A percentile compares a stretch with the other conserved stretches of the same genome.
These are phyloP conservation scores for Microctenopoma lineatum DNA, from an alignment of 2,797 vertebrate species.

Conservation along the genomic window DNA sequence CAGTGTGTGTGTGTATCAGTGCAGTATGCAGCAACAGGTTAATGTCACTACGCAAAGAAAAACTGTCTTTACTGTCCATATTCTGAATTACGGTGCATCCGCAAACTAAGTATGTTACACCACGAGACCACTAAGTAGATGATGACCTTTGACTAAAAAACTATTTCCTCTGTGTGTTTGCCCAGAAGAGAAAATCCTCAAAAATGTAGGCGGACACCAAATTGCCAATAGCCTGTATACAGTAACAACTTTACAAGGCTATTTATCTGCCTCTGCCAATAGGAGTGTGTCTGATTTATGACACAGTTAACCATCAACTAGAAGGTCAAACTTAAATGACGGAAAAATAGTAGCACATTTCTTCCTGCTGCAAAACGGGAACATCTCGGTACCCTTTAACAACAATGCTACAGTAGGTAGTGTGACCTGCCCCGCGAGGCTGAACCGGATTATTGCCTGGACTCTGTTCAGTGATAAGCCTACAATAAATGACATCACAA, in stretches of 20 bases:
- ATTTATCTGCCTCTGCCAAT: conserved; percentile 33
- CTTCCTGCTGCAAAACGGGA: conserved; percentile 19
- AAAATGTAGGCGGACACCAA: conserved; percentile 35
- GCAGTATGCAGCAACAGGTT: conserved; percentile 2
- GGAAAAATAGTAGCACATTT: not conserved
- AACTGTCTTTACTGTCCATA: not conserved
- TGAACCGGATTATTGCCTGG: conserved; percentile 6
- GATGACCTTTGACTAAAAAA: conserved; percentile 67
- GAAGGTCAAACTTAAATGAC: conserved; percentile 6
- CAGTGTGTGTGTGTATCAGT: too few relatives aligned
- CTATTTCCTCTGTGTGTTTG: conserved; percentile 42
- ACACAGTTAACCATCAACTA: conserved; percentile 63
- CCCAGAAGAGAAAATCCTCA: conserved; percentile 28
- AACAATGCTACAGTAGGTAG: conserved; percentile 12
- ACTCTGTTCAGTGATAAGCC: conserved; percentile 10
- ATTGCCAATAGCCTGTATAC: conserved; percentile 29
- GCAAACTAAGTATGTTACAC: conserved; percentile 27
- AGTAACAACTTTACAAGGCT: conserved; percentile 18
- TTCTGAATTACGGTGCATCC: conserved; percentile 35
- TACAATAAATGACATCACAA: not conserved
- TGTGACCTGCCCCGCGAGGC: conserved; percentile 25
- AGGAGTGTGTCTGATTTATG: conserved; percentile 48
- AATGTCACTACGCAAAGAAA: conserved; percentile 20
- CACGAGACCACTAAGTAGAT: conserved; percentile 47
- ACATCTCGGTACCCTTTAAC: conserved; percentile 5